Evolutionary conservation across 2,113 vertebrate species (phyloP), one percentile per base, ranked within the genome.

Genomic region (Haemorhous mexicanus): DNA sequence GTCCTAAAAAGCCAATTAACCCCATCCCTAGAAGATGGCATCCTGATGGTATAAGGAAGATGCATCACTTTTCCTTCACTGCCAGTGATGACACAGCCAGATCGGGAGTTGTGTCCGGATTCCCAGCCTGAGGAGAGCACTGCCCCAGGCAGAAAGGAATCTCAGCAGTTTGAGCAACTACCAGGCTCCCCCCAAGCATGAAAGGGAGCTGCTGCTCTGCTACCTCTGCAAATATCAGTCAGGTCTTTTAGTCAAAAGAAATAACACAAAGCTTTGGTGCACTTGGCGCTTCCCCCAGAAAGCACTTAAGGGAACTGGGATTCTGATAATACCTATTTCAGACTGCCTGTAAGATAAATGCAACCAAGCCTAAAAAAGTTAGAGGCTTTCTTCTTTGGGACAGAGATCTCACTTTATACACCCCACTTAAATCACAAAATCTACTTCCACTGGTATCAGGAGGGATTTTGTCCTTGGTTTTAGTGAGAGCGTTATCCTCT

Each of bases 1-100:
- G 0, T 24, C 62, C 84, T 76, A 83, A 89, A 96, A 94, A 96
- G 91, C 69, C 90, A 93, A 94, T 90, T 95, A 94, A 68, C 49
- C 63, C 55, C 52, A 76, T 86, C 55, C 44, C 72, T 82, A 86
- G 68, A 92, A 92, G 75, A 84, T 10, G 5, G 1, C 30, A 81
- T 52, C 44, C 63, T 49, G 44, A 56, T 75, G 41, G 35, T 86
- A 17, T 61, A 87, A 76, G 1, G 3, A 96, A 90, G 77, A 70
- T 39, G 28, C 12, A 3, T 19, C 41, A 14, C n/a, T 89, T 82
- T 62, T 83, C 56, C 43, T 90, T 72, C 16, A 7, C 39, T 10
- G 7, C 24, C 68, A 82, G 70, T 1, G 2, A 74, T 21, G 44
- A 37, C 41, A 56, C 55, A 85, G 81, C 23, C 11, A 78, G 39